Percentiles rank a stretch among this genome's conserved stretches.
These are phyloP conservation scores for Pygocentrus nattereri DNA, from an alignment of 2,797 vertebrate genomes.

Conservation along the genomic window DNA sequence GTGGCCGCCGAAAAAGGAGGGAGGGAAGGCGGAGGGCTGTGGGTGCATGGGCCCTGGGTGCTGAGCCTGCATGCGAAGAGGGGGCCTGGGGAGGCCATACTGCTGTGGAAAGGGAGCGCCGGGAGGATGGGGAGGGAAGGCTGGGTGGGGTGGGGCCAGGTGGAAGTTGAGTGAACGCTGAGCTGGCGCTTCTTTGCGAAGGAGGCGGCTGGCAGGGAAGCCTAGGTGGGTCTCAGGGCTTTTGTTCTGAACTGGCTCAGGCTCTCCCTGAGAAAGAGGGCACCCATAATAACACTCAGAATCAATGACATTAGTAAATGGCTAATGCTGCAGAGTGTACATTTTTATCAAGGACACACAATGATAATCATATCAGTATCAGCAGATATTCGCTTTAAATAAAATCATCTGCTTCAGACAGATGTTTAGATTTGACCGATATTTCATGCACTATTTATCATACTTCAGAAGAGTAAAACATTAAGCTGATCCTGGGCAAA, in stretches of 20 bases:
- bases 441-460: too few species aligned
- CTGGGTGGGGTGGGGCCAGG: conserved; percentile 87
- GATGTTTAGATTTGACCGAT: too few species aligned
- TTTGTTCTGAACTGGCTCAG: conserved; percentile 88
- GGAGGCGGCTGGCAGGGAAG: conserved; percentile 87
- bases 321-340: too few species aligned
- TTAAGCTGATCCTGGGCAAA: too few species aligned
- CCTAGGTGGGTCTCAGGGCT: conserved; percentile 88
- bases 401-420: too few species aligned
- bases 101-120: conserved; percentile 79
- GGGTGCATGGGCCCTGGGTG: conserved; percentile 67
- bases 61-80: conserved; percentile 80
- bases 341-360: too few species aligned
- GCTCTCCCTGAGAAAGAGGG: conserved; percentile 80
- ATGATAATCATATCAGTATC: too few species aligned
- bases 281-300: not conserved
- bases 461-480: too few species aligned
- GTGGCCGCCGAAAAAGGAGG: conserved; percentile 88
- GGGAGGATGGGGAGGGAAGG: conserved; percentile 83
- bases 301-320: not conserved
- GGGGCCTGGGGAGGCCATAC: conserved; percentile 83
- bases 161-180: conserved; percentile 91
- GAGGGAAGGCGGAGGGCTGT: conserved; percentile 67
- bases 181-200: conserved; percentile 90
- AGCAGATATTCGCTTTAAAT: too few species aligned